These are phyloP conservation scores for Therioaphis trifolii DNA, from an alignment of 2,888 invertebrate genomes.

Conservation along the genomic window DNA sequence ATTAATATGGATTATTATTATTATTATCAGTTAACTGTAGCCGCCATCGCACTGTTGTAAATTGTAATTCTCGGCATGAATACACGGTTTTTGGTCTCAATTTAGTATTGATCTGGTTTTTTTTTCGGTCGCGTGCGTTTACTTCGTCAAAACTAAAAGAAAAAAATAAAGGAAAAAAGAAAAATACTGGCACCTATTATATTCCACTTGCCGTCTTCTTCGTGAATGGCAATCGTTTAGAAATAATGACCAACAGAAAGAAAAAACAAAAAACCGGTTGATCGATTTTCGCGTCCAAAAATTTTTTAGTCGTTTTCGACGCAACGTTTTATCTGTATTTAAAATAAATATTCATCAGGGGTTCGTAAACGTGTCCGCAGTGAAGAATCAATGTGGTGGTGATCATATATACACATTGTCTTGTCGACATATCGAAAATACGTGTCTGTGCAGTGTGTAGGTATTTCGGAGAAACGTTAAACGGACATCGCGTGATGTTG, in stretches of 20 bases:
- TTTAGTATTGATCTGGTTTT: slow-evolving; percentile 46
- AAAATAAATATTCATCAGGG: neutral
- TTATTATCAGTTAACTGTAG: too few relatives aligned
- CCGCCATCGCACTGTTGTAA: neutral
- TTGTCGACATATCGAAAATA: neutral
- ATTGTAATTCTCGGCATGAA: neutral
- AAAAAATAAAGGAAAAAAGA: too few relatives aligned
- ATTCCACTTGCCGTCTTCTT: slow-evolving; percentile 3
- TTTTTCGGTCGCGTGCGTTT: slow-evolving; percentile 40
- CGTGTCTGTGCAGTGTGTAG: neutral
- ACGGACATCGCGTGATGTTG: slow-evolving; percentile 43
- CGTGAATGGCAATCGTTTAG: slow-evolving; percentile 9
- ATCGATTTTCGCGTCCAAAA: slow-evolving; percentile 42
- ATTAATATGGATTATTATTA: too few relatives aligned
- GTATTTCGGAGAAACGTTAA: slow-evolving; percentile 5
- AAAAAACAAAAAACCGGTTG: slow-evolving; percentile 42
- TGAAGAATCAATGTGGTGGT: too few relatives aligned
- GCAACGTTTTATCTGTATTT: neutral
- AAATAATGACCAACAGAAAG: slow-evolving; percentile 10
- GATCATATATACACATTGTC: too few relatives aligned
- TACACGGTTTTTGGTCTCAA: slow-evolving; percentile 4
- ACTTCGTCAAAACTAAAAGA: neutral
- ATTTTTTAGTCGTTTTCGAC: neutral
- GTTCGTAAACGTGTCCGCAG: neutral
- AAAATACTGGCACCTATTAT: slow-evolving; percentile 4